Percentiles rank a stretch among this genome's conserved stretches.
Evolutionary conservation across 1,140 invertebrate genomes (phyloP).

Genomic region (Notospermus geniculatus): DNA sequence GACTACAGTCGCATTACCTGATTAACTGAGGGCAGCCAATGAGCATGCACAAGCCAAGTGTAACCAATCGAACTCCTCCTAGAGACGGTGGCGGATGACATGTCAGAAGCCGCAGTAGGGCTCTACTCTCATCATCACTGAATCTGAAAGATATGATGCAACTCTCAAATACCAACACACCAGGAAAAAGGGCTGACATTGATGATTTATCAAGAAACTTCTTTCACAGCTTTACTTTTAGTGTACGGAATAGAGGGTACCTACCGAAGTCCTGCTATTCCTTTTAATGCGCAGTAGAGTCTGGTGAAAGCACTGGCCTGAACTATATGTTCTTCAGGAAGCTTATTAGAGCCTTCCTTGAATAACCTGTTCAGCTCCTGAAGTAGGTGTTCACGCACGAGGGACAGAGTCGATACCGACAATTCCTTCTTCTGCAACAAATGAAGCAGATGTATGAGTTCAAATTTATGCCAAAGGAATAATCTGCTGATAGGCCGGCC

Average conservation of each 20-base stretch:
- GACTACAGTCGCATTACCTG: conserved; percentile 42
- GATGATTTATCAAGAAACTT: neutral
- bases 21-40: conserved; percentile 90
- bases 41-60: conserved; percentile 89
- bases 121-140: conserved; percentile 86
- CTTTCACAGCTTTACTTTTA: neutral
- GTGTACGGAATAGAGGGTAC: too few relatives aligned
- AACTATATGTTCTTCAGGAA: conserved; percentile 70
- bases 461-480: too few relatives aligned
- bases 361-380: conserved; percentile 65
- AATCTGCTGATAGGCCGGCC: too few relatives aligned
- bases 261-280: conserved; percentile 87
- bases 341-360: conserved; percentile 54
- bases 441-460: too few relatives aligned
- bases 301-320: conserved; percentile 77
- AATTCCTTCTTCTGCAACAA: conserved; percentile 70
- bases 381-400: conserved; percentile 76
- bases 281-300: conserved; percentile 87
- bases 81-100: conserved; percentile 84
- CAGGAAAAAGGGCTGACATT: neutral
- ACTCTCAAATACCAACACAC: neutral
- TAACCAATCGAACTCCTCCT: conserved; percentile 89
- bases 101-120: conserved; percentile 81
- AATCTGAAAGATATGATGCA: conserved; percentile 60
- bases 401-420: conserved; percentile 66